These are phyloP conservation scores for Microcebus tavaratra DNA, from an alignment of 2,113 vertebrate genomes.

Conservation along the genomic window DNA sequence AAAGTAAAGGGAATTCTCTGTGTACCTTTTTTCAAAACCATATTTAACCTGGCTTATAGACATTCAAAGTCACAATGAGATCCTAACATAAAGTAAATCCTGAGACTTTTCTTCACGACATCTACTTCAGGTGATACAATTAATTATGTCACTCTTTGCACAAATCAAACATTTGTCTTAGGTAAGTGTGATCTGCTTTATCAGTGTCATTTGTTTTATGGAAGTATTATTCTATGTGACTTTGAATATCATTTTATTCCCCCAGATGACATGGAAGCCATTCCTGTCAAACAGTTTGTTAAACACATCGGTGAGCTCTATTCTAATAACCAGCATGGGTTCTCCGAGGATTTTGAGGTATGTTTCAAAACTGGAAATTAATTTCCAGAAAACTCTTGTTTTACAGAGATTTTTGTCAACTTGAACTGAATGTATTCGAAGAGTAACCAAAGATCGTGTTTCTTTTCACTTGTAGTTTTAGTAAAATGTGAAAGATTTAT, in stretches of 20 bases:
- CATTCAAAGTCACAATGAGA: background rate
- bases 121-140: background rate
- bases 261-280: slow-evolving; percentile 95
- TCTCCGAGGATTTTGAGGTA: slow-evolving; percentile 97
- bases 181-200: background rate
- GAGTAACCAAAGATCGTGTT: background rate
- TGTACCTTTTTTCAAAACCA: background rate
- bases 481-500: too few relatives aligned
- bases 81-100: background rate
- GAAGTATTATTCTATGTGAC: slow-evolving; percentile 39
- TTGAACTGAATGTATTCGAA: background rate
- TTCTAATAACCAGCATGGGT: slow-evolving; percentile 94
- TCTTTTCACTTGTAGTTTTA: too few relatives aligned
- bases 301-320: slow-evolving; percentile 94
- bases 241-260: slow-evolving; percentile 69
- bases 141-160: background rate
- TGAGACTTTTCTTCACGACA: background rate
- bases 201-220: background rate
- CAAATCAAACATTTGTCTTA: slow-evolving; percentile 19
- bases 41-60: background rate
- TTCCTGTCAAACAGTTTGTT: slow-evolving; percentile 94
- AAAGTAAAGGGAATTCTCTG: background rate
- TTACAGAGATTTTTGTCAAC: background rate
- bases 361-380: slow-evolving; percentile 64
- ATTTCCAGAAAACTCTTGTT: background rate